These are phyloP conservation scores for Smutsia temminckii DNA, from an alignment of 2,797 vertebrate species.

Conservation along the genomic window DNA sequence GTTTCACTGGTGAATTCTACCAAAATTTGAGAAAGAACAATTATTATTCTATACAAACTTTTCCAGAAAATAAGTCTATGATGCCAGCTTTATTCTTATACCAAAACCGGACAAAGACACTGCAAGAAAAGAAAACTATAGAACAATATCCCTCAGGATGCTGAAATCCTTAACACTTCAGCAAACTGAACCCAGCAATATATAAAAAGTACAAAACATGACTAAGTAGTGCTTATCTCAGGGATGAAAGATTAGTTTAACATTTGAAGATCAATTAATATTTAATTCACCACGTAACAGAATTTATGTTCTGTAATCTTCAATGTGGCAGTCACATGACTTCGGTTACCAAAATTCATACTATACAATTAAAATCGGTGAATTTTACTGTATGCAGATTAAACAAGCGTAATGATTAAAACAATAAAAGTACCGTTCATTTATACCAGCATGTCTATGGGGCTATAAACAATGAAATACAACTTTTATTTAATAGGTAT, in stretches of 20 bases:
- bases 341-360: background rate
- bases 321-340: background rate
- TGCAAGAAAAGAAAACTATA: background rate
- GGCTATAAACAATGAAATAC: background rate
- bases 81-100: background rate
- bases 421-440: background rate
- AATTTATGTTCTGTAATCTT: background rate
- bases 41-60: background rate
- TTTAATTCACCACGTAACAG: background rate
- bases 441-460: background rate
- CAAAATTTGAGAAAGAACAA: conserved; percentile 11
- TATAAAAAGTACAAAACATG: background rate
- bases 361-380: background rate
- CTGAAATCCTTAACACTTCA: conserved; percentile 31
- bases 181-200: background rate
- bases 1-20: background rate
- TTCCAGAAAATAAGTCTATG: conserved; percentile 3
- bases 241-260: conserved; percentile 14
- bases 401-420: background rate
- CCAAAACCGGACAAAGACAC: background rate
- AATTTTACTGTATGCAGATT: background rate
- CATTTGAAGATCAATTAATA: conserved; percentile 12
- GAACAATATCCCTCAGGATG: background rate
- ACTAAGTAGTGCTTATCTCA: background rate
- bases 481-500: background rate